These are phyloP conservation scores for Paradisaea rubra DNA, from an alignment of 2,113 vertebrate species.

Conservation along the genomic window DNA sequence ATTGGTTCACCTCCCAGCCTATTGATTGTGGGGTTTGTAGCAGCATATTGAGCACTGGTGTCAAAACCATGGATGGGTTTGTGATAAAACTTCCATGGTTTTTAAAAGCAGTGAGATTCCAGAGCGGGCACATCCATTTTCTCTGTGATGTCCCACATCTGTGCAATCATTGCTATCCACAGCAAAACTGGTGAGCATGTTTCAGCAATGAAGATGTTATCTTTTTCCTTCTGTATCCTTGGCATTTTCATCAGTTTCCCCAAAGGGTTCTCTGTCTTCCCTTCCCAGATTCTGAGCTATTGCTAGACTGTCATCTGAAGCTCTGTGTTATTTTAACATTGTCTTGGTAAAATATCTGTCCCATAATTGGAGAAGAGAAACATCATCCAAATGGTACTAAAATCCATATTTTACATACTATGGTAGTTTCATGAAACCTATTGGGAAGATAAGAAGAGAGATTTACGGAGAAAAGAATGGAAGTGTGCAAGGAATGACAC, in stretches of 20 bases:
- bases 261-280: not conserved
- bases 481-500: not conserved
- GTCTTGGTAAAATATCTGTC: not conserved
- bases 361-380: not conserved
- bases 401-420: not conserved
- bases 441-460: not conserved
- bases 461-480: not conserved
- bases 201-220: not conserved
- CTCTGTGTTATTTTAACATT: not conserved
- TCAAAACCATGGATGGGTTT: not conserved
- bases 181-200: not conserved
- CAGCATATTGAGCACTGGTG: not conserved
- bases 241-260: conserved; percentile 20
- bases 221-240: not conserved
- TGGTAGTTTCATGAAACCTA: not conserved
- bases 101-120: not conserved
- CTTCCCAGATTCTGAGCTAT: not conserved
- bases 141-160: not conserved
- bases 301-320: not conserved
- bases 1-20: not conserved
- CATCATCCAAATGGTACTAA: not conserved
- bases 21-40: not conserved
- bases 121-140: not conserved
- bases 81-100: not conserved
- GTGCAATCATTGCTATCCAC: not conserved